Evolutionary conservation across 2,113 vertebrate genomes (phyloP).

Genomic region (Noturus placidus): DNA sequence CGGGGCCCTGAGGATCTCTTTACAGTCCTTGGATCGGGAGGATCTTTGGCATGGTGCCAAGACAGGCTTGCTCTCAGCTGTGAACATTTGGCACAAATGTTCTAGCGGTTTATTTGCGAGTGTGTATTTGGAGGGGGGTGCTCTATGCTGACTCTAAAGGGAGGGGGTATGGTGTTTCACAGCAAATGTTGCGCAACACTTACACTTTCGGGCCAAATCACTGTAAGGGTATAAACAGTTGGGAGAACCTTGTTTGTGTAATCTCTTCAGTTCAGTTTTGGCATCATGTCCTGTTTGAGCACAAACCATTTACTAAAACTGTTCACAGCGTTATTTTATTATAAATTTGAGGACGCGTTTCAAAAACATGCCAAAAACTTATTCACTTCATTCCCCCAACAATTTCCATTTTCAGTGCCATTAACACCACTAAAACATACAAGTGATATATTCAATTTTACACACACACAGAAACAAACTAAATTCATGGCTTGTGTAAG

Average conservation of each 20-base stretch:
- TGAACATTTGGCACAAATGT: slow-evolving; percentile 36
- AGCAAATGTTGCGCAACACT: slow-evolving; percentile 22
- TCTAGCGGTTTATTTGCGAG: neutral
- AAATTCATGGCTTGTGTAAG: too few relatives aligned
- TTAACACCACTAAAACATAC: neutral
- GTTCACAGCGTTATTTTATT: too few relatives aligned
- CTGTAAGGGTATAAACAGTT: neutral
- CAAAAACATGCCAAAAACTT: neutral
- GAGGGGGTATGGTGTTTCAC: slow-evolving; percentile 17
- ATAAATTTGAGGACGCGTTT: neutral
- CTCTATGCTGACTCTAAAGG: neutral
- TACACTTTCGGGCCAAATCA: neutral
- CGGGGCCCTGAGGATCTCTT: neutral
- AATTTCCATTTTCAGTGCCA: neutral
- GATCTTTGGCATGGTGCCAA: slow-evolving; percentile 15
- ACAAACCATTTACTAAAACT: neutral
- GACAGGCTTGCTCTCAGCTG: slow-evolving; percentile 38
- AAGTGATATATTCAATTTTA: neutral
- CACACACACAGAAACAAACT: neutral
- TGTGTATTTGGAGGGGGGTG: slow-evolving; percentile 3
- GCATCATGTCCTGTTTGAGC: too few relatives aligned
- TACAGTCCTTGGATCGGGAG: slow-evolving; percentile 4
- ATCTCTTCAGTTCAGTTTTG: neutral
- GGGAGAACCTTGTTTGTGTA: neutral
- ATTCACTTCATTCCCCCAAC: neutral